Evolutionary conservation across 2,888 invertebrate genomes (phyloP).

Genomic region (Lypha dubia): DNA sequence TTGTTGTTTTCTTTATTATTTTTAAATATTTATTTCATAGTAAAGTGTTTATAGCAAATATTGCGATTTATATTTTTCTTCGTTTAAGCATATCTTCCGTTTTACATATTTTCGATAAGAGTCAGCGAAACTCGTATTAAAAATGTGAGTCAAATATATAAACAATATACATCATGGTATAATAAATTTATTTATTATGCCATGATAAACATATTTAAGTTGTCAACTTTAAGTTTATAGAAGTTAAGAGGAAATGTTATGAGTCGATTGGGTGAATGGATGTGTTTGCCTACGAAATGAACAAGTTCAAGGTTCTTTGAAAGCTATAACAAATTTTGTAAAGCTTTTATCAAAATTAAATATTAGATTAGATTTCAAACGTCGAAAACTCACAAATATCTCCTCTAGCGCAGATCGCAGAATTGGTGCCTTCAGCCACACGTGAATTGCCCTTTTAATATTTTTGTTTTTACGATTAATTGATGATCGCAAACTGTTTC

Average conservation of each 20-base stretch:
- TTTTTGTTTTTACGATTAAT: too few relatives aligned
- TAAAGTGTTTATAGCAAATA: constrained; percentile 16
- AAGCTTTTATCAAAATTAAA: not conserved
- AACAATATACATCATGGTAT: too few relatives aligned
- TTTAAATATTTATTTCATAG: not conserved
- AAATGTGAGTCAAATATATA: constrained; percentile 2
- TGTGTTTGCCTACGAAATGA: not conserved
- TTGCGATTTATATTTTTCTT: not conserved
- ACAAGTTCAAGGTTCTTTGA: constrained; percentile 24
- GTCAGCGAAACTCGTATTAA: not conserved
- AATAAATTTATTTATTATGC: too few relatives aligned
- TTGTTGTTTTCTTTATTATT: too few relatives aligned
- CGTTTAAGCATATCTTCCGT: not conserved
- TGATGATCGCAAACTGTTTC: too few relatives aligned
- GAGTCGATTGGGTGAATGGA: not conserved
- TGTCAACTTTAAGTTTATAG: not conserved
- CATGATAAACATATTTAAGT: too few relatives aligned
- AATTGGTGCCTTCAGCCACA: too few relatives aligned
- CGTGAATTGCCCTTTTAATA: too few relatives aligned
- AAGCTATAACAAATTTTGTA: not conserved
- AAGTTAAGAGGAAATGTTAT: not conserved
- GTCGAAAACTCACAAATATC: too few relatives aligned
- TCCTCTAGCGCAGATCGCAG: too few relatives aligned
- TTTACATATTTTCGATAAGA: constrained; percentile 32
- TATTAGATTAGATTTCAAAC: too few relatives aligned